Conservation (phyloP, 2,888 invertebrate genomes). For the Apamea monoglypha region DNA sequence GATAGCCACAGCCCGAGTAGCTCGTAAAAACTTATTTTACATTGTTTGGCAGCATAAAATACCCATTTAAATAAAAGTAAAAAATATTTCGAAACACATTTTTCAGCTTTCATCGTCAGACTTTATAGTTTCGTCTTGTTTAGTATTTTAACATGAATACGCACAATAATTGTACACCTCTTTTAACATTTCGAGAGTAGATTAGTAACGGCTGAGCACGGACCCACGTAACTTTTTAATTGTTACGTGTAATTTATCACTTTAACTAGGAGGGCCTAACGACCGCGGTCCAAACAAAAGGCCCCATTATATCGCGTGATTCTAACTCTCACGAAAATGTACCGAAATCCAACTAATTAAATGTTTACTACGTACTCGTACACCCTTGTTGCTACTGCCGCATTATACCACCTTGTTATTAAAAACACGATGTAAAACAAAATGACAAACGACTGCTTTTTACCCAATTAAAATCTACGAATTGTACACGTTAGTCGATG, state of each 20-base stretch:
- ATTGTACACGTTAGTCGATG: conserved; percentile 52
- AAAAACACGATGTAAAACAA: conserved; percentile 67
- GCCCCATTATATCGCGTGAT: conserved; percentile 81
- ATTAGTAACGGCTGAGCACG: conserved; percentile 56
- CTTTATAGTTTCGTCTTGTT: conserved; percentile 13
- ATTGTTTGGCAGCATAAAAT: conserved; percentile 36
- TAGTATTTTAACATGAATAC: conserved; percentile 47
- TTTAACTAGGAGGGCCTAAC: conserved; percentile 74
- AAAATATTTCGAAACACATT: conserved; percentile 11
- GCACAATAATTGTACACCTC: conserved; percentile 53
- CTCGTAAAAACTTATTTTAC: conserved; percentile 29
- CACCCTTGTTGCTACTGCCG: conserved; percentile 67
- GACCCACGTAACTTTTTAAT: conserved; percentile 70
- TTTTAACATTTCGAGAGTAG: conserved; percentile 61
- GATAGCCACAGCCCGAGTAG: conserved; percentile 9
- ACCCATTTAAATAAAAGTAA: conserved; percentile 1
- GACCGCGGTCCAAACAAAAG: conserved; percentile 74
- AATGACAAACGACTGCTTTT: conserved; percentile 70
- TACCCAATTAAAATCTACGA: conserved; percentile 67
- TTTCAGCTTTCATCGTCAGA: conserved; percentile 37
- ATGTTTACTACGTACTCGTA: conserved; percentile 78
- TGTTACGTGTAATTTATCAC: conserved; percentile 79
- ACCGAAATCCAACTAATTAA: conserved; percentile 83
- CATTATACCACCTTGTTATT: conserved; percentile 53
- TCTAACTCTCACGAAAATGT: conserved; percentile 77